These are phyloP conservation scores for Babylonia areolata DNA, from an alignment of 1,140 invertebrate genomes.

Conservation along the genomic window DNA sequence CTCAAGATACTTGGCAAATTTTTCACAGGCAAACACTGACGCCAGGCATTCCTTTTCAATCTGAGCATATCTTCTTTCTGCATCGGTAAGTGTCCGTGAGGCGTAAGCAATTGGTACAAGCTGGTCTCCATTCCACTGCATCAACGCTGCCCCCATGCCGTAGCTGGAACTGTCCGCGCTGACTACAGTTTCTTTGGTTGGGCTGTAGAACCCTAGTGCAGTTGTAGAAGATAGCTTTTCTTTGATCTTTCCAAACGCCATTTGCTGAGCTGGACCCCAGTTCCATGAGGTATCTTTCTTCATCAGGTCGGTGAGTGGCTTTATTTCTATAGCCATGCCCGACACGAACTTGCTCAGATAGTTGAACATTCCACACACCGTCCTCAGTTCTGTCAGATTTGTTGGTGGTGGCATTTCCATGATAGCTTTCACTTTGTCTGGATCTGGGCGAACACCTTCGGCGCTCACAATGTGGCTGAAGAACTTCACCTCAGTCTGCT, in stretches of 20 bases:
- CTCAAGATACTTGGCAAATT: no score
- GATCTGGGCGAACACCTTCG: no score
- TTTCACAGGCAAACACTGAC: no score
- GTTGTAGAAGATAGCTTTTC: conserved; percentile 23
- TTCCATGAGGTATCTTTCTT: conserved; percentile 37
- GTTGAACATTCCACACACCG: conserved; percentile 37
- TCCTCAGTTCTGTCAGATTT: conserved; percentile 23
- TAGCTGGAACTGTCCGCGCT: conserved; percentile 49
- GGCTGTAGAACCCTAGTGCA: conserved; percentile 46
- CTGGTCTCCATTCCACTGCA: conserved; percentile 37
- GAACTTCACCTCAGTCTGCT: no score
- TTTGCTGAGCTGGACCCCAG: conserved; percentile 39
- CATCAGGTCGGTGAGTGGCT: conserved; percentile 42
- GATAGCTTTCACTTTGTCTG: conserved; percentile 62
- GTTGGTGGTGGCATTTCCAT: conserved; percentile 62
- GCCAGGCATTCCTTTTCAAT: no score
- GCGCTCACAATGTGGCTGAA: no score
- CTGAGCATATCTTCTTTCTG: conserved; percentile 59
- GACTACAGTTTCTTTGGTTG: conserved; percentile 40
- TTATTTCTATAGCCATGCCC: conserved; percentile 35
- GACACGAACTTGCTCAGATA: conserved; percentile 44
- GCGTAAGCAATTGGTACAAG: conserved; percentile 49
- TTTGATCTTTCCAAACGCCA: conserved; percentile 42
- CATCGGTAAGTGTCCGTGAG: conserved; percentile 49
- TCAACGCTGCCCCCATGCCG: conserved; percentile 49